Evolutionary conservation across 1,140 invertebrate genomes (phyloP), one percentile per base, ranked within the genome.

Genomic region (Chironomus striatipennis): DNA sequence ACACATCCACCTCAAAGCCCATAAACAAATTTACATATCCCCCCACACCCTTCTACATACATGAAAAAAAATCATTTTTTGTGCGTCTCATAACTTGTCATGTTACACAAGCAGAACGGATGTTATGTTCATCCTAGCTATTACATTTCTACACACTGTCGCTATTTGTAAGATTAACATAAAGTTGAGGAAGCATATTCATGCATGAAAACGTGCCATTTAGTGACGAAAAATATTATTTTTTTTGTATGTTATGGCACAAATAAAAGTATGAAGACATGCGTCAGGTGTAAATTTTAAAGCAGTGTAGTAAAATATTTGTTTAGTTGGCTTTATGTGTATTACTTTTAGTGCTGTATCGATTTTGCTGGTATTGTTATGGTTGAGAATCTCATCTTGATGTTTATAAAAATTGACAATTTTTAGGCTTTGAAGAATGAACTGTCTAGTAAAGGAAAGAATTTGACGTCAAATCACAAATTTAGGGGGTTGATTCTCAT

Each of bases 251-350:
- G 5, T 57, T n/a, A 57, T 57, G 12, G 47, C 12, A 57, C 24
- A 34, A 34, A 34, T 34, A 34, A 34, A 34, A 34, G 24, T 34
- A 57, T 57, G n/a, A 57, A 57, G 47, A n/a, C 47, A 57, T 57
- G 47, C 47, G 47, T 57, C 47, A 57, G 47, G 47, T 57, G 47
- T 57, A 57, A 57, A 57, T 57, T 57, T 57, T 57, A 57, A 57
- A 12, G 47, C 47, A 57, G 12, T 57, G n/a, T 34, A 34, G 24
- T 57, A 12, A 57, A 57, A 57, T n/a, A 57, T 57, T 57, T 57
- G n/a, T 57, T 57, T 15, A 34, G 24, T 34, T 47, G 43, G 43
- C 8, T 47, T 15, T 34, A 34, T 34, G 24, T 34, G 24, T 2
- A 34, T 34, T 34, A 34, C 24, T 34, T 34, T 34, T 34, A 34